phyloP scores from a whole-genome alignment of 2,888 invertebrate genomes.

The Drosophila kambysellisi region DNA sequence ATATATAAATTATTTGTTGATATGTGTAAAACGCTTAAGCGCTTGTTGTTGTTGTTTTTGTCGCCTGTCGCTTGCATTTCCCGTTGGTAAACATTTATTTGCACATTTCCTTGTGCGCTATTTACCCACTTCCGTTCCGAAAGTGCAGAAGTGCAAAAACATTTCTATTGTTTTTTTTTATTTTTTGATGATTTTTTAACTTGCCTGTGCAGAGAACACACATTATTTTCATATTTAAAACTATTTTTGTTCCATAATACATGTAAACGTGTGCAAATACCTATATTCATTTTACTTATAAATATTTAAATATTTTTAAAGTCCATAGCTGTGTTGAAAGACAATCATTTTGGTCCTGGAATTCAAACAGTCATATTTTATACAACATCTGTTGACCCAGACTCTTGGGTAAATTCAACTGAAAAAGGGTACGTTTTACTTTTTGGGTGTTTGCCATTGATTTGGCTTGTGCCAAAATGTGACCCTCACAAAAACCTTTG shows the following conservation, averaged over 20 bases:
- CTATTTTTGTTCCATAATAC: neutral
- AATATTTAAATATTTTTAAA: neutral
- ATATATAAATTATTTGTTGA: slow-evolving; percentile 11
- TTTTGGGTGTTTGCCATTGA: slow-evolving; percentile 42
- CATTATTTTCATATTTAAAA: neutral
- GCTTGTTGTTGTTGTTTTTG: slow-evolving; percentile 43
- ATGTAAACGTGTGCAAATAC: neutral
- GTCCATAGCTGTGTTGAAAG: neutral
- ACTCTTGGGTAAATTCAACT: slow-evolving; percentile 60
- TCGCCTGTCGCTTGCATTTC: slow-evolving; percentile 69
- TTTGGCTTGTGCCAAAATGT: slow-evolving; percentile 47
- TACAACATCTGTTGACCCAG: slow-evolving; percentile 58
- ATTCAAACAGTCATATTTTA: neutral
- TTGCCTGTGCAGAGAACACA: neutral
- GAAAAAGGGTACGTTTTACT: slow-evolving; percentile 56
- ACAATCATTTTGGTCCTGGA: neutral
- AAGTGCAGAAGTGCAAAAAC: slow-evolving; percentile 25
- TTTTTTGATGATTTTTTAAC: neutral
- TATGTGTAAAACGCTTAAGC: slow-evolving; percentile 58
- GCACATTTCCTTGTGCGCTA: slow-evolving; percentile 69
- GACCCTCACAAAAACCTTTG: slow-evolving; percentile 7
- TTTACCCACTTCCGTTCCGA: slow-evolving; percentile 67
- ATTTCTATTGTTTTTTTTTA: slow-evolving; percentile 45
- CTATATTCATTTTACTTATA: neutral
- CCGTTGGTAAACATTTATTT: slow-evolving; percentile 79